Evolutionary conservation across 1,140 invertebrate species (phyloP).

Genomic region (Saccostrea cuccullata): DNA sequence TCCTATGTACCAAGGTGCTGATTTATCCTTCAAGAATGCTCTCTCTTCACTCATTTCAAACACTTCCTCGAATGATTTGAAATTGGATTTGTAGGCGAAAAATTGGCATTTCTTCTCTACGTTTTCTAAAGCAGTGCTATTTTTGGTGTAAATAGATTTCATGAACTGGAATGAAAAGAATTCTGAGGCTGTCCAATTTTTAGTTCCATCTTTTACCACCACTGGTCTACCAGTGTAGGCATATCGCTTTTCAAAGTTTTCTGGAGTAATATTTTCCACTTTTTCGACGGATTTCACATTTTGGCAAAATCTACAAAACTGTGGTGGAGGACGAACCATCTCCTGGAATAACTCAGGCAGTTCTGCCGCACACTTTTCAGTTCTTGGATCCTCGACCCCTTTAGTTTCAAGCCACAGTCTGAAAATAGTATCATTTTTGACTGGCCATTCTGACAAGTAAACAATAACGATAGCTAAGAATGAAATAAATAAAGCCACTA

Average conservation of each 20-base stretch:
- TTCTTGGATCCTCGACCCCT: slow-evolving; percentile 54
- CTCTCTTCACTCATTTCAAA: slow-evolving; percentile 84
- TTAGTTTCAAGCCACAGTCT: slow-evolving; percentile 55
- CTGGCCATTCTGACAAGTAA: slow-evolving; percentile 66
- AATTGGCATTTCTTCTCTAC: slow-evolving; percentile 86
- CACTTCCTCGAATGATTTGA: slow-evolving; percentile 86
- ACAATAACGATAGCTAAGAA: neutral
- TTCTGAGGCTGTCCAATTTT: slow-evolving; percentile 87
- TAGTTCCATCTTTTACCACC: slow-evolving; percentile 88
- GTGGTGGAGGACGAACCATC: slow-evolving; percentile 86
- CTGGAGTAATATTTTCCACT: slow-evolving; percentile 80
- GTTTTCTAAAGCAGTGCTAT: slow-evolving; percentile 66
- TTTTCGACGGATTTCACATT: slow-evolving; percentile 82
- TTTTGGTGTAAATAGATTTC: slow-evolving; percentile 85
- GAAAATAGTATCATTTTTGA: slow-evolving; percentile 60
- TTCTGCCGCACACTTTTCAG: slow-evolving; percentile 78
- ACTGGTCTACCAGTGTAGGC: slow-evolving; percentile 90
- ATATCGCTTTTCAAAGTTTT: slow-evolving; percentile 81
- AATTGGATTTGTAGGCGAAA: slow-evolving; percentile 94
- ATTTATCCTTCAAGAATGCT: slow-evolving; percentile 83
- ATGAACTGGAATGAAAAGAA: slow-evolving; percentile 90
- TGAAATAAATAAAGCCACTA: neutral
- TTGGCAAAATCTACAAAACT: slow-evolving; percentile 86
- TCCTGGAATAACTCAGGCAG: slow-evolving; percentile 82
- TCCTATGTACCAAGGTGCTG: slow-evolving; percentile 92